phyloP scores from a whole-genome alignment of 2,888 invertebrate genomes.

The Megaustenia siamemsis region DNA sequence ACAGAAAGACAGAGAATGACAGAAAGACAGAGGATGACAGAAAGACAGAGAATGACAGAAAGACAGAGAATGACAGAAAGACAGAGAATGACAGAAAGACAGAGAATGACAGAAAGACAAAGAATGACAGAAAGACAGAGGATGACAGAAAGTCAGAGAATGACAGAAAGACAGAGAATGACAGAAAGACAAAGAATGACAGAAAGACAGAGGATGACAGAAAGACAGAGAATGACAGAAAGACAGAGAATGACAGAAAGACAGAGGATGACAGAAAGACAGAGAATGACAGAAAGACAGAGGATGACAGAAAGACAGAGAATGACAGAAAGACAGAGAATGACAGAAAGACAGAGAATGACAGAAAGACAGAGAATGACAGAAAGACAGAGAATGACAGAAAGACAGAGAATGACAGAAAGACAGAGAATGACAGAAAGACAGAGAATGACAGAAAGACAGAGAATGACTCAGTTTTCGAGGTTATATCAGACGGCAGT shows the following conservation, averaged over 20 bases:
- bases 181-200: too few relatives aligned
- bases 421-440: not conserved
- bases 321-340: not conserved
- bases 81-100: not conserved
- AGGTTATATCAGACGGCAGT: too few relatives aligned
- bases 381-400: not conserved
- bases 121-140: too few relatives aligned
- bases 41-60: not conserved
- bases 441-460: not conserved
- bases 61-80: not conserved
- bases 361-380: not conserved
- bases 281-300: not conserved
- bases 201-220: not conserved
- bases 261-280: not conserved
- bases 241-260: too few relatives aligned
- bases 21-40: too few relatives aligned
- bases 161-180: not conserved
- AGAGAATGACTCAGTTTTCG: not conserved
- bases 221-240: constrained; percentile 7
- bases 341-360: not conserved
- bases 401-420: too few relatives aligned
- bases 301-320: too few relatives aligned
- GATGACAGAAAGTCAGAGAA: too few relatives aligned
- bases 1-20: not conserved
- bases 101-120: too few relatives aligned